Conservation (phyloP, 2,113 vertebrate species). For the Podilymbus podiceps region DNA sequence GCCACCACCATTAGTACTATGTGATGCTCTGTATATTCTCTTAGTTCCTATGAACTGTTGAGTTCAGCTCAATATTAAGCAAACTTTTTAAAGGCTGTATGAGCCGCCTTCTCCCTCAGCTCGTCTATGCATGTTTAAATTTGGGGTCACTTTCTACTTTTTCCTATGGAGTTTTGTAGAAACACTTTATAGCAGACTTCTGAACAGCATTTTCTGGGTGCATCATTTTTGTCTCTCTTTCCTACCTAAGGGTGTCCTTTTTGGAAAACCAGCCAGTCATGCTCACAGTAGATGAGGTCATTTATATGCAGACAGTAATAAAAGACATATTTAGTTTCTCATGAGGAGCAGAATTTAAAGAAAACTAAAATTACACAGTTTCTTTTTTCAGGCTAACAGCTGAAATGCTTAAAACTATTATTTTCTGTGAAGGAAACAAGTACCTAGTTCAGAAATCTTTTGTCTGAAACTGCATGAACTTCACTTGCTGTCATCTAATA, state of each 20-base stretch:
- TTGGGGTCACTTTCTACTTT: constrained; percentile 69
- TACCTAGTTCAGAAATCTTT: constrained; percentile 61
- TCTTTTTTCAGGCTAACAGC: constrained; percentile 46
- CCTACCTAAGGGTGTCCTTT: constrained; percentile 58
- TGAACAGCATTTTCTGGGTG: constrained; percentile 19
- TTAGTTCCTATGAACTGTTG: constrained; percentile 67
- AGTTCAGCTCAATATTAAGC: constrained; percentile 57
- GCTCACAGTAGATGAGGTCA: constrained; percentile 45
- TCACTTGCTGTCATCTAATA: constrained; percentile 68
- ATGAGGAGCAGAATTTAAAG: constrained; percentile 41
- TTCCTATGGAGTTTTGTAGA: constrained; percentile 58
- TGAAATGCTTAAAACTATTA: constrained; percentile 51
- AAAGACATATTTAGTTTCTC: constrained; percentile 53
- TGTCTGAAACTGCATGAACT: constrained; percentile 69
- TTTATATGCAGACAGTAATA: constrained; percentile 46
- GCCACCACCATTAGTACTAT: constrained; percentile 77
- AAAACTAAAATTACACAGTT: constrained; percentile 45
- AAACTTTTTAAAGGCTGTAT: constrained; percentile 38
- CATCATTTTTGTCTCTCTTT: constrained; percentile 33
- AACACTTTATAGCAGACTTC: constrained; percentile 50
- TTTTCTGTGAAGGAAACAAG: constrained; percentile 56
- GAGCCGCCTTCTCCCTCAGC: constrained; percentile 35
- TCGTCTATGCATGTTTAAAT: constrained; percentile 74
- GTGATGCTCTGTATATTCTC: constrained; percentile 78
- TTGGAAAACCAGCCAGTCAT: constrained; percentile 50